Evolutionary conservation across 2,113 vertebrate species (phyloP), one percentile per base, ranked within the genome.

Genomic region (Bagarius yarrelli): DNA sequence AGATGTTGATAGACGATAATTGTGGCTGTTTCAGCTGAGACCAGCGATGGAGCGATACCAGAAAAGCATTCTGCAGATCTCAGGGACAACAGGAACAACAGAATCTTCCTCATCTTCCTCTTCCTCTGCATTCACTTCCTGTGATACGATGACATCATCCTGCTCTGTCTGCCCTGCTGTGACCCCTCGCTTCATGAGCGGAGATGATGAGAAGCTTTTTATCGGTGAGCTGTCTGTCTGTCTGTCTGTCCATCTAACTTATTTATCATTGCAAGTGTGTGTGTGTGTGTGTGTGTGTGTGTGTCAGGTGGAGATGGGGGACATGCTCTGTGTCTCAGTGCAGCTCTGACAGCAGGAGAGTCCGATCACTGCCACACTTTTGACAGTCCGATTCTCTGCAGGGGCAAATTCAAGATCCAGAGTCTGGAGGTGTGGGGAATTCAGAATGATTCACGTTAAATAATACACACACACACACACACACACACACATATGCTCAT

Each of bases 401-500:
- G 88, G 81, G 89, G 93, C 82, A 84, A 89, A 83, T 96, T 96
- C 89, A 93, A 92, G 87, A 93, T 96, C 86, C 95, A 95, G 83
- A 88, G 90, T 6, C 53, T 96, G 82, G 95, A 96, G 79, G 94
- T 91, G 18, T 96, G 95, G 94, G 93, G 94, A 67, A 93, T 95
- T 40, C 93, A 94, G 44, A 92, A 90, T 85, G 88, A 86, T 1
- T 72, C 89, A 73, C 88, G 83, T 30, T 44, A 87, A 60, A 40
- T 27, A 36, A 4, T 47, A 84, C 80, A 83, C 60, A 32, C 47
- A 73, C 6, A 44, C 34, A 19, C 47, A 19, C 27, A 23, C 57
- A 64, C 14, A 40, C n/a, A 57, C 55, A 19, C 50, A 21, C 63
- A 66, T 13, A 18, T 55, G 40, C 55, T 40, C 14, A 32, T 64